phyloP scores from a whole-genome alignment of 1,140 invertebrate species.

The Papilio xuthus region DNA sequence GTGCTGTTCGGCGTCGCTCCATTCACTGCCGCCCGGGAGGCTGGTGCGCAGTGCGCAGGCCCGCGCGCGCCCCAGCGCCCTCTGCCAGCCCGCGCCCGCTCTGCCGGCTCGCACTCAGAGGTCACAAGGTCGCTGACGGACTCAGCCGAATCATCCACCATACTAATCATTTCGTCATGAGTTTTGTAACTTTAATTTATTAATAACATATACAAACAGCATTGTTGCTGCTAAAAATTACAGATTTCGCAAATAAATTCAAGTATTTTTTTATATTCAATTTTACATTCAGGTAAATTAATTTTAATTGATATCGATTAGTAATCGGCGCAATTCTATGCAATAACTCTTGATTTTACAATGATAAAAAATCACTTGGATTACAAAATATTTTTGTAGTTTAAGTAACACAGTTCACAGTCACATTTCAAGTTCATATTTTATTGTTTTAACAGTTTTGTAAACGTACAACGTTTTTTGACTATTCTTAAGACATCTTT shows the following conservation, averaged over 20 bases:
- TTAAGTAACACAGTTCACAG: too few relatives aligned
- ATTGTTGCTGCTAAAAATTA: neutral
- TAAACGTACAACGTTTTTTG: neutral
- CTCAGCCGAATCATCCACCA: constrained; percentile 25
- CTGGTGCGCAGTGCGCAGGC: constrained; percentile 49
- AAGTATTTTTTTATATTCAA: too few relatives aligned
- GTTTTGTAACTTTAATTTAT: neutral
- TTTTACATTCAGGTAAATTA: neutral
- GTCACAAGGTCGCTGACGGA: constrained; percentile 63
- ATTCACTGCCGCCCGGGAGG: constrained; percentile 50
- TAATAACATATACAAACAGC: neutral
- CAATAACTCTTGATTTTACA: neutral
- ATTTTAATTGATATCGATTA: neutral
- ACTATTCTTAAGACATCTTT: neutral
- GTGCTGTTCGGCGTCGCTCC: constrained; percentile 10
- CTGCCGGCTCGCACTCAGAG: constrained; percentile 53
- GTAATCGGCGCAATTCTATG: neutral
- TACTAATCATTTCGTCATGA: neutral
- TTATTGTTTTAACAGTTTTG: neutral
- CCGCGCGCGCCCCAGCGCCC: constrained; percentile 58
- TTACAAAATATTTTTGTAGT: neutral
- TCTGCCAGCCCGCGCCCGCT: constrained; percentile 48
- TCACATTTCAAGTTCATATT: neutral
- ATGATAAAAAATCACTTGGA: neutral
- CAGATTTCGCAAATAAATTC: neutral